phyloP scores from a whole-genome alignment of 2,888 invertebrate species.

The Sepiola atlantica region DNA sequence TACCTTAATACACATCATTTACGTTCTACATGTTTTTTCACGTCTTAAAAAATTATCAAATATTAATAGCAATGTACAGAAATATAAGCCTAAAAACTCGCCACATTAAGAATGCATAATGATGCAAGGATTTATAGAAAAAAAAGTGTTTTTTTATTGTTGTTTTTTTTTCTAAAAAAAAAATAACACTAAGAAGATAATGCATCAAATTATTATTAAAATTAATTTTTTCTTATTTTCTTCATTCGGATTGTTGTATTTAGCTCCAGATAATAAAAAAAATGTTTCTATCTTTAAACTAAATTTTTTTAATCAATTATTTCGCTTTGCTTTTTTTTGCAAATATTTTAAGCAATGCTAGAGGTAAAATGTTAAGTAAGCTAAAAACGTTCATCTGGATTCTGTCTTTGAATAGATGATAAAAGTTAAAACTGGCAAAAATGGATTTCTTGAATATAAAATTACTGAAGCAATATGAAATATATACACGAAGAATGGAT shows the following conservation, averaged over 20 bases:
- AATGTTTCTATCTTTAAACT: background rate
- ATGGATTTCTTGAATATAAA: conserved; percentile 32
- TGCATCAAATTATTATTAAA: background rate
- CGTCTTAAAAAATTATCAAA: background rate
- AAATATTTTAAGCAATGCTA: background rate
- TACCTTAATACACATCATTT: too few species aligned
- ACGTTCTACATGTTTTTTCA: background rate
- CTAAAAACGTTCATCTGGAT: conserved; percentile 6
- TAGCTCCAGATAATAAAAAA: background rate
- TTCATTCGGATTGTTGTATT: conserved; percentile 32
- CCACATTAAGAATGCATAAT: background rate
- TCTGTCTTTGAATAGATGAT: background rate
- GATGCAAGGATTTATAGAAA: background rate
- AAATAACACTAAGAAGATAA: background rate
- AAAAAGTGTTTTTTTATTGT: too few species aligned
- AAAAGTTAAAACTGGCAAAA: conserved; percentile 1
- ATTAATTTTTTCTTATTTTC: background rate
- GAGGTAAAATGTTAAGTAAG: conserved; percentile 32
- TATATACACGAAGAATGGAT: conserved; percentile 13
- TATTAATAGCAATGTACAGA: background rate
- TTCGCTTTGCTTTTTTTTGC: background rate
- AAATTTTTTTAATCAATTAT: background rate
- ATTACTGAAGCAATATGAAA: conserved; percentile 32
- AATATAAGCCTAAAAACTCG: background rate
- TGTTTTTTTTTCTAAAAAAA: background rate